Base-by-base conservation (phyloP, 1,140 invertebrate genomes). In the Bursaphelenchus mucronatus region DNA sequence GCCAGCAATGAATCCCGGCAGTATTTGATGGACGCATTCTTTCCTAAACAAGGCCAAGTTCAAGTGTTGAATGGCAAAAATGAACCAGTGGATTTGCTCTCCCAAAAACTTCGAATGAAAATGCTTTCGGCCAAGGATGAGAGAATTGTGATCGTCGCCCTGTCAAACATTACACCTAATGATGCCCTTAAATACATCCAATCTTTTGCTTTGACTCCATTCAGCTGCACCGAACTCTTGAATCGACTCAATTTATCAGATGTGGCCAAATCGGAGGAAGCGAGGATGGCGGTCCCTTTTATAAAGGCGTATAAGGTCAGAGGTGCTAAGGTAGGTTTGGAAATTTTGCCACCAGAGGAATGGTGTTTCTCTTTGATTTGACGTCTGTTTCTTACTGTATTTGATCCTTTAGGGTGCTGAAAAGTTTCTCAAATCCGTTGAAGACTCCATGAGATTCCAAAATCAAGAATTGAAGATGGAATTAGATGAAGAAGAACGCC, bases 171-270 rank as follows among this genome's bases (percentile, higher is more conserved):
- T 15, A n/a, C 13, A 21, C 52, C 52, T 3, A 30, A 54, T 19
- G 21, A 11, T 6, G 52, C 52, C 13, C 52, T 54, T 1, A 17
- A 21, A n/a, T 54, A 30, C 13, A 54, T 54, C 8, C 52, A 54
- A 54, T n/a, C 52, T 19, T 54, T 54, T 30, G 52, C 52, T 54
- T 21, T 54, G 13, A n/a, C 52, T 17, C 13, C 52, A 30, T 54
- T 15, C 52, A 54, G 52, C 7, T 54, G 13, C 52, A 11, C 52
- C 52, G 52, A 54, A 21, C 19, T 54, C 1, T 8, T 54, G 52
- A 54, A 21, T 11, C 11, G 17, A 11, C 52, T 54, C 17, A 54
- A 54, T 30, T 19, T 19, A 15, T 54, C 52, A n/a, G 15, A n/a
- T 19, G 21, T 54, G 11, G 52, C 13, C 17, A 15, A 30, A n/a